Percentiles rank a stretch among this genome's conserved stretches.
phyloP scores from a whole-genome alignment of 2,888 invertebrate species.

The Eristalis intricaria region DNA sequence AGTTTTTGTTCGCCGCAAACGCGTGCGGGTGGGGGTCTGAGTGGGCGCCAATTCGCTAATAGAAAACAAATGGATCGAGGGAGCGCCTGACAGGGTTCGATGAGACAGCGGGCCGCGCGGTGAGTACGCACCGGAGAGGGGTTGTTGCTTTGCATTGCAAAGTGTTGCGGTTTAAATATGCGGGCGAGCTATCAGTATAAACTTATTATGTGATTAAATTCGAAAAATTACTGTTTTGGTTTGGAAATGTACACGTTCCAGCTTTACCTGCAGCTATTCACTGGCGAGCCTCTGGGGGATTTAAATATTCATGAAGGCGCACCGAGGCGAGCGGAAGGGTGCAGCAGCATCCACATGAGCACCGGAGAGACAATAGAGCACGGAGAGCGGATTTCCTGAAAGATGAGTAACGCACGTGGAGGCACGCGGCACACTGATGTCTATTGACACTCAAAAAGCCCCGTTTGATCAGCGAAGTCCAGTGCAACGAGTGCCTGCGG shows the following conservation, averaged over 20 bases:
- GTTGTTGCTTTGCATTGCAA: neutral
- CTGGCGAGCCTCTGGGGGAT: neutral
- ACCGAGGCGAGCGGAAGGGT: neutral
- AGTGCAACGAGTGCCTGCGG: neutral
- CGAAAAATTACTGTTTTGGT: neutral
- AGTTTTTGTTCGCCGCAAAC: slow-evolving; percentile 16
- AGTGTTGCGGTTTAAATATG: neutral
- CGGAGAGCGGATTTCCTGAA: neutral
- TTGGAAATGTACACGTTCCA: neutral
- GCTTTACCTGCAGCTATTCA: neutral
- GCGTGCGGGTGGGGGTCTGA: neutral
- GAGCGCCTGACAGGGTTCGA: neutral
- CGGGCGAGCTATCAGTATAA: neutral
- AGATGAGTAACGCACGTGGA: neutral
- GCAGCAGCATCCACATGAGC: neutral
- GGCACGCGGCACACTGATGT: neutral
- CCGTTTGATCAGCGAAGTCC: neutral
- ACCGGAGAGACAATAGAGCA: neutral
- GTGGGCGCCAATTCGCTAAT: slow-evolving; percentile 17
- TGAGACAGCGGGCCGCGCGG: too few relatives aligned
- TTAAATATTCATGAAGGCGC: neutral
- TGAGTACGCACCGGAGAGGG: too few relatives aligned
- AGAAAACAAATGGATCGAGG: slow-evolving; percentile 19
- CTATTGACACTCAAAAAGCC: neutral
- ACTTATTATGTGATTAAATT: neutral